Evolutionary conservation across 1,140 invertebrate species (phyloP).

Genomic region (Brachionus plicatilis): DNA sequence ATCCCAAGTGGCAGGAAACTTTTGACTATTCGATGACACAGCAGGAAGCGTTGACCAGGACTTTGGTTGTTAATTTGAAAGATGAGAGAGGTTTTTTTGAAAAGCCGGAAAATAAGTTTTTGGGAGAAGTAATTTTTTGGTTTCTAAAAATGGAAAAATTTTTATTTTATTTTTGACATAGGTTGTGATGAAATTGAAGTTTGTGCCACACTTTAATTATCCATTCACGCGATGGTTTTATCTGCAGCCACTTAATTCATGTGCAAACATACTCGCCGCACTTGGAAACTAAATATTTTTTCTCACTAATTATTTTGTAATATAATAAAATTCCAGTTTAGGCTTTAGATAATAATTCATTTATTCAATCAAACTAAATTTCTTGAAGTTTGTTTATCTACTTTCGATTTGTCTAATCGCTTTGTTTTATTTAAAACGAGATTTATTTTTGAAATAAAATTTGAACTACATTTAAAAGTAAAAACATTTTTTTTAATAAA

Average conservation of each 20-base stretch:
- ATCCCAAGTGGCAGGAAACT: constrained; percentile 72
- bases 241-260: constrained; percentile 15
- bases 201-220: neutral
- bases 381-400: neutral
- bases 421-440: neutral
- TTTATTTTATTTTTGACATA: neutral
- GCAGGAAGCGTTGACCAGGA: neutral
- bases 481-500: neutral
- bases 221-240: constrained; percentile 39
- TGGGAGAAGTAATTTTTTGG: constrained; percentile 18
- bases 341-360: neutral
- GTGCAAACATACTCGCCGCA: neutral
- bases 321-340: neutral
- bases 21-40: constrained; percentile 46
- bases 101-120: constrained; percentile 3
- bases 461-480: neutral
- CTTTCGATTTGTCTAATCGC: neutral
- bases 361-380: neutral
- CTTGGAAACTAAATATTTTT: neutral
- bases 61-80: neutral
- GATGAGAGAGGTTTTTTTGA: constrained; percentile 39
- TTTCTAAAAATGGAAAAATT: neutral
- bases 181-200: constrained; percentile 19
- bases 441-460: neutral
- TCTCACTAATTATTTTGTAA: neutral